A percentile compares a stretch with the other conserved stretches of the same genome.
Conservation (phyloP, 2,113 vertebrate genomes). For the Sapajus apella region DNA sequence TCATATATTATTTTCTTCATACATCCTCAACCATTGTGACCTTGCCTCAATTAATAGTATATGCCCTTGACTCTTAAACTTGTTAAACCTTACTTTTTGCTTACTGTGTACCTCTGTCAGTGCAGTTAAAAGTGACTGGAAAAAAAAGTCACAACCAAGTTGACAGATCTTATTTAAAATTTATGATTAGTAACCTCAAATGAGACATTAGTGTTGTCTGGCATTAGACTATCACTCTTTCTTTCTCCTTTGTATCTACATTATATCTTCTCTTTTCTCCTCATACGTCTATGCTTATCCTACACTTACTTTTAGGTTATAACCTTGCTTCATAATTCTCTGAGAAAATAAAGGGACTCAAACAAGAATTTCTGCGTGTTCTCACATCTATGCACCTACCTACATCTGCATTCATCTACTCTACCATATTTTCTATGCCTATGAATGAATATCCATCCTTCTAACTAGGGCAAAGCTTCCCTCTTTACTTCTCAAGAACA, state of each 20-base stretch:
- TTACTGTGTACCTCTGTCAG: not conserved
- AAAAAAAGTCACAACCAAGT: not conserved
- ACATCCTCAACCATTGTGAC: not conserved
- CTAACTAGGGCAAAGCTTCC: not conserved
- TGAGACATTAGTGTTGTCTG: not conserved
- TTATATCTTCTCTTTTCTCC: not conserved
- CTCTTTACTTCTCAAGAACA: not conserved
- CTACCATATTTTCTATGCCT: not conserved
- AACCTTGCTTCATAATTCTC: not conserved
- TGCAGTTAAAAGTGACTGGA: not conserved
- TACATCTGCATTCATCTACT: not conserved
- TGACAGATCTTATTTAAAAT: slow-evolving; percentile 50
- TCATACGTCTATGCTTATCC: not conserved
- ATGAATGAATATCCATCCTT: not conserved
- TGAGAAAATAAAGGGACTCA: not conserved
- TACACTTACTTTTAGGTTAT: not conserved
- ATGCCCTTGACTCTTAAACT: not conserved
- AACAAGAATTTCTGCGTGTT: not conserved
- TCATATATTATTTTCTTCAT: not conserved
- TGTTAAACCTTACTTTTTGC: not conserved
- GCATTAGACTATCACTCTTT: not conserved
- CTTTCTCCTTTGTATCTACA: not conserved
- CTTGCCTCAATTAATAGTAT: not conserved
- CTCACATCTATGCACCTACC: not conserved
- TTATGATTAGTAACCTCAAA: not conserved